Base-by-base conservation (phyloP, 2,113 vertebrate genomes). In the Coregonus clupeaformis region DNA sequence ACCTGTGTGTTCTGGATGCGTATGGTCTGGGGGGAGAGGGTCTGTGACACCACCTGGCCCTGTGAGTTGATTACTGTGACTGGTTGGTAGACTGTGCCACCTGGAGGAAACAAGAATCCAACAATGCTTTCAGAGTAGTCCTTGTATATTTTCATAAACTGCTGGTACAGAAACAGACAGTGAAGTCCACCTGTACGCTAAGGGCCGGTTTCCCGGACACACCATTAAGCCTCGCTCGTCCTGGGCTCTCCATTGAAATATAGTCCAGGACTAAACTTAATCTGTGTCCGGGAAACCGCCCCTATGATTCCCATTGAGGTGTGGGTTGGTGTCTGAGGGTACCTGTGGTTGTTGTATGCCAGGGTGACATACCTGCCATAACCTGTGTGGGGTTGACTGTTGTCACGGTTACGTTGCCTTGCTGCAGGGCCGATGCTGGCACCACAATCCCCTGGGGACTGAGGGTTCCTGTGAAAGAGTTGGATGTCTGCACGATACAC, bases 361-460 rank as follows among this genome's bases (percentile, higher is more conserved):
- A 85, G 9, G 71, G 73, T 72, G 78, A 91, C 94, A 42, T 95
- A 97, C 98, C 97, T 95, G 98, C 93, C 11, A 94, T 89, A 82
- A 94, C 80, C 82, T 94, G 94, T 81, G 91, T 87, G 69, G 94
- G 93, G 89, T 94, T 94, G 78, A 99, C 95, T 0, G 97, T 92
- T 66, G 98, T 96, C 92, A 99, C 94, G n/a, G 98, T 96, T 73
- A 99, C 95, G 12, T 97, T 98, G 77, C 97, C 97, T 87, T 98
- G 97, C 76, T 98, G 97, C 88, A 99, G 91, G 71, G 97, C 96
- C 1, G 97, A 96, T 1, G 97, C 96, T 6, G 96, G 97, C 78
- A 99, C 95, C 89, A 98, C 86, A 45, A 99, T 97, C 29, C 97
- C 97, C 77, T 97, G 97, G 76, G 97, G 94, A 91, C 96, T 96